phyloP scores from a whole-genome alignment of 2,113 vertebrate genomes.

The Upupa epops region DNA sequence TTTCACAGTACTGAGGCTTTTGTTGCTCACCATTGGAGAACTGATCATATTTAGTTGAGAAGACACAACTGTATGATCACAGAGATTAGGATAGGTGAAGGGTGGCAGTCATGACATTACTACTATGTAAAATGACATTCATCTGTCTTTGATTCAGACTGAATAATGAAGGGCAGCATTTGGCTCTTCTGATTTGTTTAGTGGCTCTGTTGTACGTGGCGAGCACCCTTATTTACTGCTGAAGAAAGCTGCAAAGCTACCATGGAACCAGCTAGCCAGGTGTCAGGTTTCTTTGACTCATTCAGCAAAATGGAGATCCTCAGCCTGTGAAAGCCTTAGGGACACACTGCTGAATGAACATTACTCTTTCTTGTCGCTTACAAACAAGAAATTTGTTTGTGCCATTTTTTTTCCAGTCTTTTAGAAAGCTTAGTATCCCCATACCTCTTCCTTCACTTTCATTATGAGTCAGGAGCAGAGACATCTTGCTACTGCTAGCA shows the following conservation, averaged over 20 bases:
- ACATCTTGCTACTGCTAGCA: neutral
- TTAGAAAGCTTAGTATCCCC: neutral
- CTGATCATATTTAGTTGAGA: neutral
- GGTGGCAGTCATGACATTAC: too few relatives aligned
- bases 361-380: neutral
- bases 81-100: neutral
- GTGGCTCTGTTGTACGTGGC: neutral
- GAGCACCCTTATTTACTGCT: neutral
- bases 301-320: neutral
- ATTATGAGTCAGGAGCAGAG: neutral
- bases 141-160: neutral
- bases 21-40: neutral
- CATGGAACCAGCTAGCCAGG: neutral
- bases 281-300: neutral
- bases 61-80: neutral
- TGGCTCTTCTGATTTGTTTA: neutral
- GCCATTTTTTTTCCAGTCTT: neutral
- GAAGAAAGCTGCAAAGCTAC: neutral
- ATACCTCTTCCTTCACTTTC: neutral
- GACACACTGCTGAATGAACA: fast-evolving
- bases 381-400: neutral
- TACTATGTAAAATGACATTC: neutral
- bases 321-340: neutral
- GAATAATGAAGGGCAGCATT: neutral
- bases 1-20: neutral